phyloP scores from a whole-genome alignment of 2,888 invertebrate species.

The Dasypolia templi region DNA sequence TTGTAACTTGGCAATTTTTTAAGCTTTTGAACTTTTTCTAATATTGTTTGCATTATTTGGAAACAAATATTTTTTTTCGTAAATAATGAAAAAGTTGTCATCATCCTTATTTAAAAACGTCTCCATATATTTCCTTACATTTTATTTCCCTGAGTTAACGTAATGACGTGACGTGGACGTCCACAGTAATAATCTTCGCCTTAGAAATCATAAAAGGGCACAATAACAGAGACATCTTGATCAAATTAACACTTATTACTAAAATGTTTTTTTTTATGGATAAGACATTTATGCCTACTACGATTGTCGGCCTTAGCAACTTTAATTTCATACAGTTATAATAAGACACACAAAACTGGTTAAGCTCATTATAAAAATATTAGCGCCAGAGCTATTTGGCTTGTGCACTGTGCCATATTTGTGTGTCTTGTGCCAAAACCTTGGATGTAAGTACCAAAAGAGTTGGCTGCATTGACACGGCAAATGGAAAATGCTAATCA shows the following conservation, averaged over 20 bases:
- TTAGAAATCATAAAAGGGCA: too few relatives aligned
- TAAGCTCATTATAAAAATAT: slow-evolving; percentile 44
- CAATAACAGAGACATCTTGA: neutral
- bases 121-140: too few relatives aligned
- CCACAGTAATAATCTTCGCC: too few relatives aligned
- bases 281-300: neutral
- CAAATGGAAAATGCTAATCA: slow-evolving; percentile 48
- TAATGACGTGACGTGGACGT: too few relatives aligned
- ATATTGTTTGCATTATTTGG: too few relatives aligned
- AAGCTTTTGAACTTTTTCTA: too few relatives aligned
- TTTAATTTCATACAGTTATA: neutral
- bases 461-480: slow-evolving; percentile 9
- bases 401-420: slow-evolving; percentile 15
- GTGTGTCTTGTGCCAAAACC: slow-evolving; percentile 38
- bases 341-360: neutral
- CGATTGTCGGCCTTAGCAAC: neutral
- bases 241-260: neutral
- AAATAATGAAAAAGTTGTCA: too few relatives aligned
- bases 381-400: slow-evolving; percentile 39
- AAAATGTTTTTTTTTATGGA: neutral
- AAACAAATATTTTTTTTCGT: too few relatives aligned
- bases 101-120: too few relatives aligned
- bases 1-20: too few relatives aligned
- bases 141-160: too few relatives aligned
- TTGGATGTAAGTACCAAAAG: slow-evolving; percentile 15